Conservation (phyloP, 2,888 invertebrate genomes). For the Melieria crassipennis region DNA sequence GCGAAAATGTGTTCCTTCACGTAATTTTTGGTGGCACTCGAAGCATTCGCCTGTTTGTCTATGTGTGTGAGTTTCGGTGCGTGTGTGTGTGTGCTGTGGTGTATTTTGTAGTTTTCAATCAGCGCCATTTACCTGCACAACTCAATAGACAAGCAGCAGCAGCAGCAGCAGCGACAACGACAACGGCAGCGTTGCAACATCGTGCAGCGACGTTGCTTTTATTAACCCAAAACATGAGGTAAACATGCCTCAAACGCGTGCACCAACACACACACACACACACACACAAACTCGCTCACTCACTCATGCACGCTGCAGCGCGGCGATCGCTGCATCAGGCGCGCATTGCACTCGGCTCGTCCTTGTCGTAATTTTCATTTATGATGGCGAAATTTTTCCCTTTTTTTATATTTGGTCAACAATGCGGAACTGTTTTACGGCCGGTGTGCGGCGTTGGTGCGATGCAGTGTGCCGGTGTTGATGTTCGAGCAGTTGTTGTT, state of each 20-base stretch:
- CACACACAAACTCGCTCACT: no score
- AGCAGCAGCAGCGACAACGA: no score
- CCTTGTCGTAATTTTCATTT: constrained; percentile 29
- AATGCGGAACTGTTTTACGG: constrained; percentile 47
- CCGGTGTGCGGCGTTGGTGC: not conserved
- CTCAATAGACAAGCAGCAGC: no score
- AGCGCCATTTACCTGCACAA: constrained; percentile 7
- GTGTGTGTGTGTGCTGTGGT: not conserved
- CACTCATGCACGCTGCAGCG: no score
- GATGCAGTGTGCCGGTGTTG: not conserved
- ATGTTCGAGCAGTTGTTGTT: constrained; percentile 11
- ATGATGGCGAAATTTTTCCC: constrained; percentile 27
- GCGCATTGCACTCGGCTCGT: not conserved
- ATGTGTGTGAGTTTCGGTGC: not conserved
- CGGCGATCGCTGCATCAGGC: not conserved
- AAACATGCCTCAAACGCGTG: no score
- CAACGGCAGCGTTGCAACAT: not conserved
- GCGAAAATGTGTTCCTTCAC: no score
- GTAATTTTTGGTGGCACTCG: no score
- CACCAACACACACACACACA: no score
- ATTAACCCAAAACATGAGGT: not conserved
- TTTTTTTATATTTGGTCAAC: constrained; percentile 56
- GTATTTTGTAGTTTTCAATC: constrained; percentile 23
- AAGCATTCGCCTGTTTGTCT: no score
- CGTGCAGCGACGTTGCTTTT: not conserved